Base-by-base conservation (phyloP, 2,888 invertebrate species). In the Alviniconcha strummeri region DNA sequence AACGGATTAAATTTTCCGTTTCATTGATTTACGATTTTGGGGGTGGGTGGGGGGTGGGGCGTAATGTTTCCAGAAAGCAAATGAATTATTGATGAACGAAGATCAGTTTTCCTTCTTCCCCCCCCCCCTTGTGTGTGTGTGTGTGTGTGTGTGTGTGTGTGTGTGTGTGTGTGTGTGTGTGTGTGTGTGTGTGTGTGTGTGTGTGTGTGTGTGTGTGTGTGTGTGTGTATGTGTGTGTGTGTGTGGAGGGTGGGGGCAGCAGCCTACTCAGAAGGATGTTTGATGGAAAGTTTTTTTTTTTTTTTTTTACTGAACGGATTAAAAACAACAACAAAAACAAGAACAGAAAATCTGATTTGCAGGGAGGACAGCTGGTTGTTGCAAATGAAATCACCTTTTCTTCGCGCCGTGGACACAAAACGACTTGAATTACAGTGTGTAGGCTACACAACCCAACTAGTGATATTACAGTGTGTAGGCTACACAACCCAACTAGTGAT, bases 171-270 rank as follows among this genome's bases (percentile, higher is more conserved):
- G n/a, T 69, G 4, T n/a, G n/a, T 69, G n/a, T 71, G 15, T 71
- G 15, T 71, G 71, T 71, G 69, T 60, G 60, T 71, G 5, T 71
- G n/a, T 69, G n/a, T 69, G 4, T n/a, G n/a, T 69, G n/a, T 71
- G 15, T 71, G 15, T 71, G 71, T 71, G 69, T 60, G 60, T 71
- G 5, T 71, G n/a, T 69, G n/a, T 69, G 4, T n/a, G n/a, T 69
- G n/a, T 71, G 15, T 71, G 15, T 71, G 71, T 71, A n/a, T 69
- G 69, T 69, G 69, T 17, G 69, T 69, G 69, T 69, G 69, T 17
- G 69, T 17, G 69, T 17, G 69, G 60, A 60, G 60, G 60, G 60
- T 7, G 60, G 60, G 13, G 7, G 7, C 9, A 64, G 64, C 64
- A 64, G 36, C 36, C 36, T 36, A 36, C 36, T 36, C 36, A 36